Percentiles rank a stretch among this genome's conserved stretches.
phyloP scores from a whole-genome alignment of 2,888 invertebrate species.

The Thyatira batis region DNA sequence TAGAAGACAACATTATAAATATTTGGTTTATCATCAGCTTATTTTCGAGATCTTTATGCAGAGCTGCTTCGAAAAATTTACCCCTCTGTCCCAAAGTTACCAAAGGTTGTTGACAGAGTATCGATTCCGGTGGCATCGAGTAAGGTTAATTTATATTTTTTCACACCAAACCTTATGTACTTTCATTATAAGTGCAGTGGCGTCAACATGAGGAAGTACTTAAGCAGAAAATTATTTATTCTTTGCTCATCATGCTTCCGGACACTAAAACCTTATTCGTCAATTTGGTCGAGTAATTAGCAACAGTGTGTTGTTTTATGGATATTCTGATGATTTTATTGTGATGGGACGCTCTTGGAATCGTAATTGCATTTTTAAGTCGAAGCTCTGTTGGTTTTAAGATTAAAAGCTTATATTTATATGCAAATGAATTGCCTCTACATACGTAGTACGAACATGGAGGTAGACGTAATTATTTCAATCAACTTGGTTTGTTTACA shows the following conservation, averaged over 20 bases:
- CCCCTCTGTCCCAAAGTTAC: too few species aligned
- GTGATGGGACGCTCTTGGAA: neutral
- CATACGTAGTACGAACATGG: too few species aligned
- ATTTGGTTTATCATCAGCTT: too few species aligned
- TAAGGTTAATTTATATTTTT: neutral
- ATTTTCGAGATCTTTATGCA: too few species aligned
- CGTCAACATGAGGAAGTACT: neutral
- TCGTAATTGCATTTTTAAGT: neutral
- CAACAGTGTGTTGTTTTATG: neutral
- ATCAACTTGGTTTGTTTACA: too few species aligned
- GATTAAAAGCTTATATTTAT: too few species aligned
- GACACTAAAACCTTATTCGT: conserved; percentile 2
- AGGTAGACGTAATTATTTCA: too few species aligned
- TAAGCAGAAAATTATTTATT: conserved; percentile 1
- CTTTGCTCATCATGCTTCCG: conserved; percentile 1
- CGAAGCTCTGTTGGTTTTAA: too few species aligned
- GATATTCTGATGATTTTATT: neutral
- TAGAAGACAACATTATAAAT: too few species aligned
- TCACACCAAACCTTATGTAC: neutral
- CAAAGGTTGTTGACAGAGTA: neutral
- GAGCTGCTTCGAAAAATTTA: too few species aligned
- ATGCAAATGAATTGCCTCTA: too few species aligned
- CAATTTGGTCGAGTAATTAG: conserved; percentile 2
- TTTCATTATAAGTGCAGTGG: neutral
- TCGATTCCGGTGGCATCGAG: neutral